Base-by-base conservation (phyloP, 2,888 invertebrate genomes). In the Agrotis segetum region DNA sequence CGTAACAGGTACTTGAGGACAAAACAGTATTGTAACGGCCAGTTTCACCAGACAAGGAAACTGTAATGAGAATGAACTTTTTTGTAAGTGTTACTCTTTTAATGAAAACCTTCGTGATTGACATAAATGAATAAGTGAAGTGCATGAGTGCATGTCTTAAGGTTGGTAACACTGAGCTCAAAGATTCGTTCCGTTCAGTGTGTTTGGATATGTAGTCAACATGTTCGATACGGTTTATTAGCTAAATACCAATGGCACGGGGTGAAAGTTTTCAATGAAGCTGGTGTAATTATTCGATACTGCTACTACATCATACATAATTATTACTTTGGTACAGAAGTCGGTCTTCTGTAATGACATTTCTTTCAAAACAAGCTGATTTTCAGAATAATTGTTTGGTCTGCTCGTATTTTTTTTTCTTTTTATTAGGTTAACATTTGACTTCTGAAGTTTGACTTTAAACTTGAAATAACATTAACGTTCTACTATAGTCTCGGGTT, bases 201-300 rank as follows among this genome's bases (percentile, higher is more conserved):
- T 79, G 63, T 78, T 69, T 66, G 74, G 63, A 71, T 75, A 75
- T 59, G 59, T 53, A 24, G 59, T 62, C 76, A 74, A 69, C 61
- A 47, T 75, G 74, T 75, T 59, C 77, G 74, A 19, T 63, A 60
- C 46, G 77, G 47, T 53, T 47, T 16, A 70, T 74, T 63, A 59
- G 29, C 3, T 59, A 52, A 60, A 59, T 68, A 63, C 1, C 77
- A 58, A 19, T 4, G 29, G 44, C 3, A 1, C 14, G 16, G n/a
- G 17, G 49, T 53, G 29, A 58, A 58, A 59, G 29, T 49, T 44
- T 76, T 70, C 21, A 46, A 53, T 21, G 44, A 9, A 19, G 3
- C 14, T 50, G 24, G n/a, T 46, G 24, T 11, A 34, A 19, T n/a
- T 19, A 46, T 29, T 13, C 11, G 40, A 40, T 40, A 2, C 40